phyloP scores from a whole-genome alignment of 2,113 vertebrate genomes.

The Anguilla rostrata region DNA sequence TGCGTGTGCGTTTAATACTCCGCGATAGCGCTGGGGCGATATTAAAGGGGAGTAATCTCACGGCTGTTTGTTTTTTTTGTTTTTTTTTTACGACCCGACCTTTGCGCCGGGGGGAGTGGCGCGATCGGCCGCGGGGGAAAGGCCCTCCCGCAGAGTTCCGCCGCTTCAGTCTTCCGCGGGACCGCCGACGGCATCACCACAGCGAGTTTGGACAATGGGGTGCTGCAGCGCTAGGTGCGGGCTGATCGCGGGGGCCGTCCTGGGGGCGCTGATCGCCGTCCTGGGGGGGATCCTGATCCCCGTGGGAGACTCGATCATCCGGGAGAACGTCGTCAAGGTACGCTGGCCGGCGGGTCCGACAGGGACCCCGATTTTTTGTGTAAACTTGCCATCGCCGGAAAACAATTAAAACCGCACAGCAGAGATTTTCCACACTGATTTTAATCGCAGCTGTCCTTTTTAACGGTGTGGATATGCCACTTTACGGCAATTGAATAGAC shows the following conservation, averaged over 20 bases:
- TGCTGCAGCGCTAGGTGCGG: conserved; percentile 67
- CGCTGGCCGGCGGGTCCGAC: background rate
- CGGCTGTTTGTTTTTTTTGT: too few species aligned
- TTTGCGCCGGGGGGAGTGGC: background rate
- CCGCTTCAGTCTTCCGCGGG: background rate
- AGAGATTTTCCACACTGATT: too few species aligned
- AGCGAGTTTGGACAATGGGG: conserved; percentile 54
- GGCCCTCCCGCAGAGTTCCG: background rate
- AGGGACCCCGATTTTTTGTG: background rate
- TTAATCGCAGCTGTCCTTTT: too few species aligned
- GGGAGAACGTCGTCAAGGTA: conserved; percentile 82
- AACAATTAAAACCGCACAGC: background rate
- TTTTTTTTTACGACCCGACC: conserved; percentile 9
- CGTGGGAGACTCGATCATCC: conserved; percentile 75
- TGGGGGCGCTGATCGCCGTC: conserved; percentile 75
- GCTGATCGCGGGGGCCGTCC: conserved; percentile 71
- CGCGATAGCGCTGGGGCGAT: too few species aligned
- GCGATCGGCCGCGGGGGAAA: background rate
- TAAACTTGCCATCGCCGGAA: background rate
- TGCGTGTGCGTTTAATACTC: background rate
- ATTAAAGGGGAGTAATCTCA: background rate
- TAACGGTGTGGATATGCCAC: too few species aligned
- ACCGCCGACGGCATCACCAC: background rate
- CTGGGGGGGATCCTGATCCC: conserved; percentile 86
- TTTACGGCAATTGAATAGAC: background rate